Base-by-base conservation (phyloP, 2,797 vertebrate species). In the Discoglossus pictus region DNA sequence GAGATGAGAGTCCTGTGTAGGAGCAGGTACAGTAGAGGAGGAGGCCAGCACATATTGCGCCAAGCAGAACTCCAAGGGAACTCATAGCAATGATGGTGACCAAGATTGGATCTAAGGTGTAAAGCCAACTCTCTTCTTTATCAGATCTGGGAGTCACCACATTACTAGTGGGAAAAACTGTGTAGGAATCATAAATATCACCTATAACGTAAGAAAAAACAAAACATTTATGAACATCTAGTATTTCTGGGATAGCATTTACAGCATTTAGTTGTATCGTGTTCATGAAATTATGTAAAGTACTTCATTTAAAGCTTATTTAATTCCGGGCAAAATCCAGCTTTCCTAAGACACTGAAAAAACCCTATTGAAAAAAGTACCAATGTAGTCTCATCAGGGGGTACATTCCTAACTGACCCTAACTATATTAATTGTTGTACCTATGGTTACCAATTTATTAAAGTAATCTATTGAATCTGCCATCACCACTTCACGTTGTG, bases 41-140 rank as follows among this genome's bases (percentile, higher is more conserved):
- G 20, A 99, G 84, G 1, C 96, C 97, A 0, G 96, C 94, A 0
- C 96, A 98, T 1, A 97, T 91, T 1, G 95, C 96, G 0, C 97
- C 97, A 0, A 99, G 83, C 65, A 98, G 86, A 50, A 99, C 94
- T 0, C 97, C 97, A 0, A 99, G 84, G 0, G 96, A 97, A 80
- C 96, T 98, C 97, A 99, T 97, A 4, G 96, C 95, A 7, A 99
- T 99, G 83, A 99, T 98, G 84, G 96, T 98, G 75, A 99, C 94
- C 67, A 99, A 91, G 81, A 99, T 98, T 61, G 97, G 97, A 72
- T 99, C 97, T 75, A 99, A 85, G 0, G 93, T 93, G 84, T 97
- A 95, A 1, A 98, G 87, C 96, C 96, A 98, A 79, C 86, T 93
- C 68, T 94, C 95, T 76, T 95, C 95, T 69, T 93, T 93, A 75